Conservation (phyloP, 2,113 vertebrate genomes). For the Hippocampus zosterae region DNA sequence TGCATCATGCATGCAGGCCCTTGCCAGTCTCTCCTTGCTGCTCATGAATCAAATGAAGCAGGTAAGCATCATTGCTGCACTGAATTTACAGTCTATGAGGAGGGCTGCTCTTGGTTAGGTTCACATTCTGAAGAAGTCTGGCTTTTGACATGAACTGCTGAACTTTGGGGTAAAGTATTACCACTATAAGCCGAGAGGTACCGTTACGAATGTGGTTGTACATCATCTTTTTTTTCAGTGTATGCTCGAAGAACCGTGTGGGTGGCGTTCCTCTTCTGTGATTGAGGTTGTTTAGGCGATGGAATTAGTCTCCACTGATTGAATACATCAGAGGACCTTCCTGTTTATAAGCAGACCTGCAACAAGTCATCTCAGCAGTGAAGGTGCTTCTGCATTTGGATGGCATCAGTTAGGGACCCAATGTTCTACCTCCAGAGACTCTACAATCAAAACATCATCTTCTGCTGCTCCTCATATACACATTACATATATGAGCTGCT, state of each 20-base stretch:
- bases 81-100: slow-evolving; percentile 1
- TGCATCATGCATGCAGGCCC: slow-evolving; percentile 40
- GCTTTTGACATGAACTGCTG: slow-evolving; percentile 43
- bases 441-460: slow-evolving; percentile 70
- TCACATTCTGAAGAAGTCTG: slow-evolving; percentile 37
- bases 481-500: slow-evolving; percentile 51
- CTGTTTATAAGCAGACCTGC: too few relatives aligned
- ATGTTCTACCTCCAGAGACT: slow-evolving; percentile 62
- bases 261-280: not conserved
- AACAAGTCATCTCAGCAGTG: slow-evolving; percentile 29
- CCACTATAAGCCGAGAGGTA: slow-evolving; percentile 31
- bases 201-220: not conserved
- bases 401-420: slow-evolving; percentile 59
- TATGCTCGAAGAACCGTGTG: not conserved
- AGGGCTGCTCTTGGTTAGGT: slow-evolving; percentile 16
- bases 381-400: slow-evolving; percentile 57
- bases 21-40: slow-evolving; percentile 10
- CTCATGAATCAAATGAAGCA: slow-evolving; percentile 54
- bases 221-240: slow-evolving; percentile 29
- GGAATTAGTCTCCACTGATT: not conserved
- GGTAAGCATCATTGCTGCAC: slow-evolving; percentile 41
- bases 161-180: slow-evolving; percentile 33
- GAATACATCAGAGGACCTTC: not conserved
- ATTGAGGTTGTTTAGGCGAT: not conserved
- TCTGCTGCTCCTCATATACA: slow-evolving; percentile 25